Percentiles rank a stretch among this genome's conserved stretches.
phyloP scores from a whole-genome alignment of 2,113 vertebrate species.

The Malurus cyaneus region DNA sequence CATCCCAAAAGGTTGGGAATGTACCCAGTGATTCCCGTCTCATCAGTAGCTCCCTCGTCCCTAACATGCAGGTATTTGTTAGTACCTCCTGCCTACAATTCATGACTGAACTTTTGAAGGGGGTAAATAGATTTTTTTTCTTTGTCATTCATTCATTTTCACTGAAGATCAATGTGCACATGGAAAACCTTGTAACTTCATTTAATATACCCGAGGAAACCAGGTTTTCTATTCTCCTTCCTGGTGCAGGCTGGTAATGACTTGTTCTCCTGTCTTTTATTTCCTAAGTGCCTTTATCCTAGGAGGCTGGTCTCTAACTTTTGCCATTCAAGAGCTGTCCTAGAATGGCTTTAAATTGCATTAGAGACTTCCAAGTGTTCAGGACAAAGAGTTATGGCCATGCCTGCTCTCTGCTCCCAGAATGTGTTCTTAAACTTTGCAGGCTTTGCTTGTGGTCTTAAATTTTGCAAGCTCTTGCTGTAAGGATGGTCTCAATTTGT shows the following conservation, averaged over 20 bases:
- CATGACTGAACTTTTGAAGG: not conserved
- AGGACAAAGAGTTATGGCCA: not conserved
- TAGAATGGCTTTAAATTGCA: not conserved
- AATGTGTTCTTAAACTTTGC: not conserved
- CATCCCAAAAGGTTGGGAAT: not conserved
- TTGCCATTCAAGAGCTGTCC: not conserved
- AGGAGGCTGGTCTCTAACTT: not conserved
- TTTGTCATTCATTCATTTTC: not conserved
- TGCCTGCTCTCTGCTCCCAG: not conserved
- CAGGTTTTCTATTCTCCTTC: not conserved
- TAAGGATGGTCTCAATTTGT: not conserved
- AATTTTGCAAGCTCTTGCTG: not conserved
- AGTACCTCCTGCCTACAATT: not conserved
- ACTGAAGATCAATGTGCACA: not conserved
- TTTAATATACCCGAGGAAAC: not conserved
- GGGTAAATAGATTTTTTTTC: not conserved
- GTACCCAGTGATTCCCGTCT: not conserved
- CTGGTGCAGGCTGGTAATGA: not conserved
- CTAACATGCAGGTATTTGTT: not conserved
- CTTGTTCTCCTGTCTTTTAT: not conserved
- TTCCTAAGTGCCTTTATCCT: not conserved
- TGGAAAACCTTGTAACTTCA: not conserved
- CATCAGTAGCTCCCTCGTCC: not conserved
- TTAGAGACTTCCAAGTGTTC: not conserved
- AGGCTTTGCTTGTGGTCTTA: not conserved